phyloP scores from a whole-genome alignment of 2,113 vertebrate species.

The Tringa solitaria region DNA sequence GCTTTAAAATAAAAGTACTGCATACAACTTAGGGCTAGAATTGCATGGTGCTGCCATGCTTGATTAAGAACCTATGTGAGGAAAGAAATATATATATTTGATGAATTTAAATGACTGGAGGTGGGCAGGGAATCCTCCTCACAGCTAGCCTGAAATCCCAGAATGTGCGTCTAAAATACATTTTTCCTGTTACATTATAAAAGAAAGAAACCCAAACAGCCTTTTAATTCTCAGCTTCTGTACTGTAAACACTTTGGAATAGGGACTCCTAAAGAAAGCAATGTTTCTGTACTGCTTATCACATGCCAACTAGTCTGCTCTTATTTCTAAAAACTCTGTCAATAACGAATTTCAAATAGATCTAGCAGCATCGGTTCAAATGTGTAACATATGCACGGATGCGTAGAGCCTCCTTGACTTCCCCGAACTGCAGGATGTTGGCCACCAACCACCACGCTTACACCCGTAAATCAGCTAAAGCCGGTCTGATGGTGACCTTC shows the following conservation, averaged over 20 bases:
- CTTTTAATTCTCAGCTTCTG: neutral
- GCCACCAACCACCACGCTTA: neutral
- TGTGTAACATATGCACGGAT: accelerated
- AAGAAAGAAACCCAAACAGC: neutral
- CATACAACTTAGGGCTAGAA: neutral
- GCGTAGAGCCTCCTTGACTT: neutral
- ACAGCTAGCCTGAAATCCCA: neutral
- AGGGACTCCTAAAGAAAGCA: neutral
- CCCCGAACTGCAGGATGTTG: neutral
- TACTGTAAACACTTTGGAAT: neutral
- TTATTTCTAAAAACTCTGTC: neutral
- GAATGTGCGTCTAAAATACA: neutral
- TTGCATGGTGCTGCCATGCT: neutral
- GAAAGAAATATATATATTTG: neutral
- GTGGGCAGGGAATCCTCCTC: neutral
- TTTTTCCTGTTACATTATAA: neutral
- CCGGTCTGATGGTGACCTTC: neutral
- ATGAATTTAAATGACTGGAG: neutral
- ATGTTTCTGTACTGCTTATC: neutral
- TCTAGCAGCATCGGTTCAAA: neutral
- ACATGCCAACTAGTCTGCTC: neutral
- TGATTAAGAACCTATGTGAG: neutral
- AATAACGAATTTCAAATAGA: neutral
- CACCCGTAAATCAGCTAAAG: neutral
- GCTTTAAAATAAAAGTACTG: neutral